Base-by-base conservation (phyloP, 2,888 invertebrate species). In the Ophioninae sp. region DNA sequence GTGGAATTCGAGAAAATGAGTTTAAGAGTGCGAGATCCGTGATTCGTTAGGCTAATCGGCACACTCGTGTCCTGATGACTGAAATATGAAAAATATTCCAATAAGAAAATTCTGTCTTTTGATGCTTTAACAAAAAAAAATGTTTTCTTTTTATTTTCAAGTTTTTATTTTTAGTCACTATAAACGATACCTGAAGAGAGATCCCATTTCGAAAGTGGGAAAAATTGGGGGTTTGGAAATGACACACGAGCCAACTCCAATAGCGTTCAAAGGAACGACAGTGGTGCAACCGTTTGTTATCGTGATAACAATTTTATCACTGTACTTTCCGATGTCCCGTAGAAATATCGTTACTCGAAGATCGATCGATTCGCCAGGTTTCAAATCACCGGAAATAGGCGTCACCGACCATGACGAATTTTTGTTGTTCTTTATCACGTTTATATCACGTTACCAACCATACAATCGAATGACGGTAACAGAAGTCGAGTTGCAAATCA, bases 181-280 rank as follows among this genome's bases (percentile, higher is more conserved):
- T 59, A 20, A 59, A 20, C 20, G n/a, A 59, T 94, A 95, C 86
- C 96, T 95, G 88, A 96, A 95, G 88, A 95, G 94, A 5, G 94
- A 93, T 5, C 96, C 96, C 65, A 96, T 94, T 83, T 95, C 92
- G 70, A 95, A 93, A 23, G 89, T 93, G 30, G 94, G 94, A 61
- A 94, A 94, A 73, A 96, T 93, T 0, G 93, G 91, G 0, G 96
- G 96, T 65, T 95, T 94, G 17, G 95, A 94, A 37, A 94, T 88
- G 83, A 96, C 95, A 84, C 95, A 95, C 0, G 95, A 95, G 3
- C 96, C 96, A 64, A 94, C 92, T 17, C 96, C 96, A 83, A 94
- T 94, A 0, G 95, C 95, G 39, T 93, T 93, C 59, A 96, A 88
- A 6, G 94, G 93, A 20, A 94, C 91, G 6, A 88, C 87, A 23